Evolutionary conservation across 1,140 invertebrate genomes (phyloP).

Genomic region (Caligus rogercresseyi): DNA sequence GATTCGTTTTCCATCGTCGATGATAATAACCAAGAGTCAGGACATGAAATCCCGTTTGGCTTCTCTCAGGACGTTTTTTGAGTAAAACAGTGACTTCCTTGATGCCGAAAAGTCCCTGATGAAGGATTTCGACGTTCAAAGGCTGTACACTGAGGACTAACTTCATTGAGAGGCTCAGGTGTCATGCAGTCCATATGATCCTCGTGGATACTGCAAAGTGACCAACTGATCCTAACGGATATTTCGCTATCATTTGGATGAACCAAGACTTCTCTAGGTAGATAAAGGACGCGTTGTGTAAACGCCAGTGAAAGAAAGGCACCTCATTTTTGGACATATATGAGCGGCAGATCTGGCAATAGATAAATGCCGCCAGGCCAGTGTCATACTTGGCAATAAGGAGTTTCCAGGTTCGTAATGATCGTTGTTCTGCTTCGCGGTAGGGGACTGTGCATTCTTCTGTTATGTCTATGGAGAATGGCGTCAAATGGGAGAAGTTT

Average conservation of each 20-base stretch:
- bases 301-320: not conserved
- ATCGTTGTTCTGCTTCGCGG: no score
- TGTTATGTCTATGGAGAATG: no score
- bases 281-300: not conserved
- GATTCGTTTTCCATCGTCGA: no score
- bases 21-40: no score
- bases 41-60: no score
- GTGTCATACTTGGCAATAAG: no score
- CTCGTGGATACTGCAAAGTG: constrained; percentile 26
- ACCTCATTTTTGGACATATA: not conserved
- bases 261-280: not conserved
- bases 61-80: no score
- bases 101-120: not conserved
- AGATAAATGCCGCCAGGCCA: not conserved
- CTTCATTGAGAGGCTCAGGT: not conserved
- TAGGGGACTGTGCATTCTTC: no score
- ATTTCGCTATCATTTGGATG: not conserved
- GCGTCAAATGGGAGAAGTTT: no score
- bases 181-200: constrained; percentile 28
- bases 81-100: not conserved
- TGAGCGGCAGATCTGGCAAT: not conserved
- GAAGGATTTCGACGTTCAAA: not conserved
- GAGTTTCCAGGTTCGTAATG: no score
- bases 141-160: no score
- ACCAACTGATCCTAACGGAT: constrained; percentile 25